phyloP scores from a whole-genome alignment of 2,797 vertebrate genomes.

The Melanotaenia trifasciata region DNA sequence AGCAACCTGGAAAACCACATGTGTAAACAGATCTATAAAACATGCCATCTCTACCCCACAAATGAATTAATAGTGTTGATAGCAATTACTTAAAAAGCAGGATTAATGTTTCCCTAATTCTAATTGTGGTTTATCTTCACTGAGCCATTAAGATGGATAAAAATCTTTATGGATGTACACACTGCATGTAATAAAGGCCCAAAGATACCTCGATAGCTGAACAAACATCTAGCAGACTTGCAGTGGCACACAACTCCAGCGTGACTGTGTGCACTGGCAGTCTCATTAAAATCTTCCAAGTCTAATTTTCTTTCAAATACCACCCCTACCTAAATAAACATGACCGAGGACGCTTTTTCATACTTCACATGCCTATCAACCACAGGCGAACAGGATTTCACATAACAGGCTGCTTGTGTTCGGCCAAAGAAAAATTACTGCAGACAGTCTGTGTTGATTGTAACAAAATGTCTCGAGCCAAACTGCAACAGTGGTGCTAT shows the following conservation, averaged over 20 bases:
- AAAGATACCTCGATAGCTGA: constrained; percentile 41
- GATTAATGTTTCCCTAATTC: constrained; percentile 35
- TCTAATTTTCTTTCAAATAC: constrained; percentile 62
- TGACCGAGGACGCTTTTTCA: constrained; percentile 44
- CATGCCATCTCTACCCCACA: constrained; percentile 30
- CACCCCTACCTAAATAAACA: constrained; percentile 65
- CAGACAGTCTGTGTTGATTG: constrained; percentile 31
- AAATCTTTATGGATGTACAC: constrained; percentile 30
- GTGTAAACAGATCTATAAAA: constrained; percentile 42
- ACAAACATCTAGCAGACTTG: constrained; percentile 42
- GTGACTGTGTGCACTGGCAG: constrained; percentile 16
- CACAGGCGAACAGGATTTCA: constrained; percentile 40
- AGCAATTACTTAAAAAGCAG: constrained; percentile 30
- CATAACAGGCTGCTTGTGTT: constrained; percentile 22
- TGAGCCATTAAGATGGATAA: constrained; percentile 27
- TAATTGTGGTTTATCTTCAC: constrained; percentile 33
- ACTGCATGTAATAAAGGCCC: constrained; percentile 39
- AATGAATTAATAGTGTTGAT: constrained; percentile 30
- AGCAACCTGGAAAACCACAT: constrained; percentile 44
- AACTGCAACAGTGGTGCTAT: constrained; percentile 34
- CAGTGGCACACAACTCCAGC: constrained; percentile 36
- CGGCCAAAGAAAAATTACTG: constrained; percentile 19
- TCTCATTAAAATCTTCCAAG: constrained; percentile 63
- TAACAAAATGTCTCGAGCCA: constrained; percentile 27
- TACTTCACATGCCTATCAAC: constrained; percentile 49